Evolutionary conservation across 2,113 vertebrate species (phyloP).

Genomic region (Oxygymnocypris stewartii): DNA sequence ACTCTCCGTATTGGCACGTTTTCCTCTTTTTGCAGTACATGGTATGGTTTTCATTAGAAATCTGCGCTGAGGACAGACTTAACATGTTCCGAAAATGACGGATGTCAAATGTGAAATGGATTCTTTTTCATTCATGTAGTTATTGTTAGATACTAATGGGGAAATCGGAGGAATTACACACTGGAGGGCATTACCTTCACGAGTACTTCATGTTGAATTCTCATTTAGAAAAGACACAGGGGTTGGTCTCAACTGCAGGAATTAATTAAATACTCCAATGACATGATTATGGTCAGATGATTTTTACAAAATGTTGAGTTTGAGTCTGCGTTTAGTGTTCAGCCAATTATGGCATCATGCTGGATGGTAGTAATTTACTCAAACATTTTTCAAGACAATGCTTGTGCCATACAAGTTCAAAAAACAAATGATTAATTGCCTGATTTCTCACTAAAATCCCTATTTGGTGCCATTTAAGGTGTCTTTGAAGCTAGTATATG

Average conservation of each 20-base stretch:
- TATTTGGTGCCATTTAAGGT: neutral
- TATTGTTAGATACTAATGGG: slow-evolving; percentile 13
- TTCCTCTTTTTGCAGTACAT: slow-evolving; percentile 11
- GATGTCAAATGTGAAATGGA: slow-evolving; percentile 26
- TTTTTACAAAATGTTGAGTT: slow-evolving; percentile 32
- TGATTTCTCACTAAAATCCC: neutral
- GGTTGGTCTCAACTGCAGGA: slow-evolving; percentile 33
- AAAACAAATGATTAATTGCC: neutral
- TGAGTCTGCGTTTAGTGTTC: neutral
- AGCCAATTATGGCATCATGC: slow-evolving; percentile 19
- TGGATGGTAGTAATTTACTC: slow-evolving; percentile 29
- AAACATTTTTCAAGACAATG: neutral
- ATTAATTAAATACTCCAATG: slow-evolving; percentile 39
- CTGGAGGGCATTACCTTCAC: neutral
- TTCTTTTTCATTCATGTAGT: slow-evolving; percentile 9
- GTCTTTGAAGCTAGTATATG: neutral
- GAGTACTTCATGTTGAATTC: slow-evolving; percentile 17
- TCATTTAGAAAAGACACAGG: slow-evolving; percentile 35
- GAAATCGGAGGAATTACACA: slow-evolving; percentile 20
- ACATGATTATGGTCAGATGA: slow-evolving; percentile 42
- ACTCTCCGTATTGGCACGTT: slow-evolving; percentile 21
- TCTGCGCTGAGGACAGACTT: slow-evolving; percentile 13
- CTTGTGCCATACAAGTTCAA: neutral
- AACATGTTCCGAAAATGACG: neutral
- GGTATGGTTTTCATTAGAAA: slow-evolving; percentile 47